phyloP scores from a whole-genome alignment of 2,797 vertebrate species.

The Clarias fuscus region DNA sequence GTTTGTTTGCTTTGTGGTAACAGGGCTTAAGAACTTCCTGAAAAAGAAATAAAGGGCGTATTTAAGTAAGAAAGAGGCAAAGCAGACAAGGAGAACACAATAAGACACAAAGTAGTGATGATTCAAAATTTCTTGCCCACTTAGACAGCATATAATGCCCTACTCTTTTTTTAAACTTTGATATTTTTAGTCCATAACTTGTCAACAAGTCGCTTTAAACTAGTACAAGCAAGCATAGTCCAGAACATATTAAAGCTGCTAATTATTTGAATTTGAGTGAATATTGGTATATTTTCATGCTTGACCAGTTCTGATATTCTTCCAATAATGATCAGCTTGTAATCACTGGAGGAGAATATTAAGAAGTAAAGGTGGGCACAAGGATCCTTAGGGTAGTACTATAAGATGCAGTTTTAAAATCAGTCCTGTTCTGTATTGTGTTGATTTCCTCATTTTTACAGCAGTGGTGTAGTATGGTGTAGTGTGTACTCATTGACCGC shows the following conservation, averaged over 20 bases:
- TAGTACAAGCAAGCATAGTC: constrained; percentile 15
- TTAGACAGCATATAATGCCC: constrained; percentile 34
- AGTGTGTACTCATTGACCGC: constrained; percentile 14
- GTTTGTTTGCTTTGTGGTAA: constrained; percentile 52
- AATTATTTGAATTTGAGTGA: not conserved
- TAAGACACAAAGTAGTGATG: constrained; percentile 38
- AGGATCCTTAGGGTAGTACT: not conserved
- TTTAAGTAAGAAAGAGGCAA: constrained; percentile 42
- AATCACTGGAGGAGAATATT: not conserved
- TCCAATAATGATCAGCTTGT: not conserved
- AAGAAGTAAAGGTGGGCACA: not conserved
- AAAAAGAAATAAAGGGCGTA: constrained; percentile 48
- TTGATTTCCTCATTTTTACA: constrained; percentile 14
- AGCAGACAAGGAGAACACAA: constrained; percentile 28
- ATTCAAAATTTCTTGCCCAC: constrained; percentile 33
- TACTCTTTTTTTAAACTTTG: constrained; percentile 5
- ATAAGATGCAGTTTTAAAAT: not conserved
- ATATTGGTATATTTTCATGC: not conserved
- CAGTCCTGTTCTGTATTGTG: not conserved
- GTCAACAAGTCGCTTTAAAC: not conserved
- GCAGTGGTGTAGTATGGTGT: not conserved
- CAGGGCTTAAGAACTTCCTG: constrained; percentile 46
- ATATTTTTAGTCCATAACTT: constrained; percentile 27
- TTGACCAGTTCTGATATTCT: not conserved
- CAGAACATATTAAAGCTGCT: constrained; percentile 14